Evolutionary conservation across 2,888 invertebrate genomes (phyloP), one percentile per base, ranked within the genome.

Genomic region (Orthosia gothica): DNA sequence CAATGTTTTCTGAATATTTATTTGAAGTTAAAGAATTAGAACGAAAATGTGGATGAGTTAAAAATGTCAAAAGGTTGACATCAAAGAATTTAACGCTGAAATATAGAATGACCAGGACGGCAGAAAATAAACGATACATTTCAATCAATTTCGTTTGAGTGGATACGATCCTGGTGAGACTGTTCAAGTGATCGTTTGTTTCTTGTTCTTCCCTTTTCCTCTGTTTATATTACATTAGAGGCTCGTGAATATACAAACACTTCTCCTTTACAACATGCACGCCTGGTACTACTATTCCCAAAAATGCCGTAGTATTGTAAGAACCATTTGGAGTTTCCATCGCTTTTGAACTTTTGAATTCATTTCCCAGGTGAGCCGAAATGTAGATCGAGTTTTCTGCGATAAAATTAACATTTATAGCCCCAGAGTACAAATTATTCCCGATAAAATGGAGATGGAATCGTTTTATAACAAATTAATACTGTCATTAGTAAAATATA

Each of bases 91-190:
- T 78, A 57, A 70, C 77, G 74, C 78, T 70, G 69, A 58, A 77
- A 71, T 68, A 80, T 82, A 79, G 57, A 81, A 83, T 93, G 85
- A 72, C 82, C 66, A 74, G 69, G 68, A 79, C 49, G 65, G 77
- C 52, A 77, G 65, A 82, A 76, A 81, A 81, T 73, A 81, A 88
- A 85, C 76, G 83, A 86, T 86, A 86, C 79, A 83, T 76, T 84
- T 79, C 76, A 83, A 89, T 87, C 83, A 86, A 81, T 74, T 79
- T 86, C 71, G 86, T 89, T 89, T 83, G 86, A 88, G 84, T 78
- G 83, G 71, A 74, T 75, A 79, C 82, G 75, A 83, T 82, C 80
- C 81, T 86, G 83, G 76, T 81, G 80, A 76, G 74, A 82, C 82
- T 78, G 68, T 75, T 79, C 66, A 81, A 85, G 77, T 85, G 77